Evolutionary conservation across 2,888 invertebrate genomes (phyloP).

Genomic region (Tinea pellionella): DNA sequence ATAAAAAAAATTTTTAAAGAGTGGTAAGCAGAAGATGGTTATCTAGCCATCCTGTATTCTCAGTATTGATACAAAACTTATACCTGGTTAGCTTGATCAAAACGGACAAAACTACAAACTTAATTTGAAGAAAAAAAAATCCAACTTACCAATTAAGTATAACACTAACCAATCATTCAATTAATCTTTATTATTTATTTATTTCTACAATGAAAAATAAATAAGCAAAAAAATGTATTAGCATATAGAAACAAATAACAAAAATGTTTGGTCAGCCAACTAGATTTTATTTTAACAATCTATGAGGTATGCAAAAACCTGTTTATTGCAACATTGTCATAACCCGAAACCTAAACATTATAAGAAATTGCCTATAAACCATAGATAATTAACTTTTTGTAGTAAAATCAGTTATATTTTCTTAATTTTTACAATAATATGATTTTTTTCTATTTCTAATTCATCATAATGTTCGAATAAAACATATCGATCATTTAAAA

Average conservation of each 20-base stretch:
- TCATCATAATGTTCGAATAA: too few species aligned
- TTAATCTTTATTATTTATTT: background rate
- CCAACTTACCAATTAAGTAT: background rate
- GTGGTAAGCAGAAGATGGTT: too few species aligned
- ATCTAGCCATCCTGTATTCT: too few species aligned
- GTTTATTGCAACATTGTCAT: background rate
- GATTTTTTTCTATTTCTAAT: too few species aligned
- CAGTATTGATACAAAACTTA: too few species aligned
- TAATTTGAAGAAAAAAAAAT: background rate
- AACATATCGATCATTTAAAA: too few species aligned
- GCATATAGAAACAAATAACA: conserved; percentile 46
- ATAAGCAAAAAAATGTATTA: conserved; percentile 29
- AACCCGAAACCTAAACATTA: background rate
- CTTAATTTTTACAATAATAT: too few species aligned
- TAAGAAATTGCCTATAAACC: too few species aligned
- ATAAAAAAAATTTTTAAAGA: too few species aligned
- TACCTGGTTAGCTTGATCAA: background rate
- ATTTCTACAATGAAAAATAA: conserved; percentile 11
- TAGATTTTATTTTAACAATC: conserved; percentile 37
- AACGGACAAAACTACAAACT: background rate
- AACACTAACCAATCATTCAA: background rate
- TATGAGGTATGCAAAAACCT: conserved; percentile 22
- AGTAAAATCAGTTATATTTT: too few species aligned
- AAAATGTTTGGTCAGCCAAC: conserved; percentile 39
- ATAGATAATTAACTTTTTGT: too few species aligned